Evolutionary conservation across 2,113 vertebrate genomes (phyloP).

Genomic region (Salvator merianae): DNA sequence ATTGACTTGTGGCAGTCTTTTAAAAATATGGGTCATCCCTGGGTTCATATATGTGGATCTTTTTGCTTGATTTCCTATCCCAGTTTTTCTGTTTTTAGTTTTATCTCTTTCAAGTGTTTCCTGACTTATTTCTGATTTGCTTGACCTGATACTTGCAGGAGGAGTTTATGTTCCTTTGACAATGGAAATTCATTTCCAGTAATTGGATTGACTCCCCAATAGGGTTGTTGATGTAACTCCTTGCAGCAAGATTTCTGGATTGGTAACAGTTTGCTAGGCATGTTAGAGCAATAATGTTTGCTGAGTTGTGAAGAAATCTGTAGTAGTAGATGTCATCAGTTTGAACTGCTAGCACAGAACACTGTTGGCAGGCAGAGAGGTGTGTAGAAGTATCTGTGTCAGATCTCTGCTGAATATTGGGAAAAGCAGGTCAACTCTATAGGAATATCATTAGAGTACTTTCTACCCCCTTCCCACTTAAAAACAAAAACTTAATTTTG

Average conservation of each 20-base stretch:
- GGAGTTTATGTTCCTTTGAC: constrained; percentile 36
- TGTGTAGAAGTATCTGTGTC: background rate
- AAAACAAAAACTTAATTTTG: too few species aligned
- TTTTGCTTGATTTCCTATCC: background rate
- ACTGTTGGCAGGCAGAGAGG: background rate
- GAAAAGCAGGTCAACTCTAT: constrained; percentile 16
- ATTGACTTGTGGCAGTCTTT: background rate
- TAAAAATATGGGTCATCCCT: background rate
- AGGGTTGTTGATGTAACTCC: constrained; percentile 20
- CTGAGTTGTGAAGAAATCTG: background rate
- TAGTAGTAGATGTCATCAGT: constrained; percentile 5
- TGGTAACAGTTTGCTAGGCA: background rate
- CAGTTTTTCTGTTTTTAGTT: background rate
- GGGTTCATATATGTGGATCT: background rate
- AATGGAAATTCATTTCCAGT: constrained; percentile 51
- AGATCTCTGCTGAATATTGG: background rate
- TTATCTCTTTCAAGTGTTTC: background rate
- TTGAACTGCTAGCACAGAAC: constrained; percentile 6
- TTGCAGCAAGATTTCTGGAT: constrained; percentile 8
- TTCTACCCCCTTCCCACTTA: background rate
- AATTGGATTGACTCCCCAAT: constrained; percentile 24
- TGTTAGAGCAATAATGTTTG: background rate
- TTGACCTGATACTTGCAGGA: constrained; percentile 10
- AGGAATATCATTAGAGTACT: background rate
- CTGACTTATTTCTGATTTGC: background rate